A percentile compares a stretch with the other conserved stretches of the same genome.
Conservation (phyloP, 1,140 invertebrate genomes). For the Listronotus bonariensis region DNA sequence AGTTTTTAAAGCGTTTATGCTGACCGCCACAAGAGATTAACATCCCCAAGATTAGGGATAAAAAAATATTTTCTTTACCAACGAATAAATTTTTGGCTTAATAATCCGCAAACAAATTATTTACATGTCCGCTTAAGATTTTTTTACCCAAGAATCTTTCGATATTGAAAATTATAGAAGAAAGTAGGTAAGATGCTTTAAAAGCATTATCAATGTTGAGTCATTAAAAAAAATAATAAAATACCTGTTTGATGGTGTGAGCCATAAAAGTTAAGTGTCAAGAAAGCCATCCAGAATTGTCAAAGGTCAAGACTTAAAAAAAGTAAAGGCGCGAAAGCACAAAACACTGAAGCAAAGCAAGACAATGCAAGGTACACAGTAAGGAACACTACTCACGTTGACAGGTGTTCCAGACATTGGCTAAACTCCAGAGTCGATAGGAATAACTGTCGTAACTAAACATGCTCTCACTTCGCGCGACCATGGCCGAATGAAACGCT, state of each 20-base stretch:
- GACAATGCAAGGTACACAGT: constrained; percentile 7
- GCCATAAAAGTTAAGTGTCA: constrained; percentile 17
- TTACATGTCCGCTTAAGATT: too few species aligned
- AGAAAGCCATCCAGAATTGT: constrained; percentile 32
- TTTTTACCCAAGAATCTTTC: too few species aligned
- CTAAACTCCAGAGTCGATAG: constrained; percentile 71
- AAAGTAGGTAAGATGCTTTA: too few species aligned
- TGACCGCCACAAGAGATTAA: too few species aligned
- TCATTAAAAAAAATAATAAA: constrained; percentile 18
- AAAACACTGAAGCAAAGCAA: constrained; percentile 15
- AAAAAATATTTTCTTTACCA: too few species aligned
- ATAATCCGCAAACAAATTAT: too few species aligned
- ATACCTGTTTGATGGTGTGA: constrained; percentile 31
- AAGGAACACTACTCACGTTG: constrained; percentile 63
- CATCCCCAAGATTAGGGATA: too few species aligned
- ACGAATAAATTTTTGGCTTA: too few species aligned
- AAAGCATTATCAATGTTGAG: too few species aligned
- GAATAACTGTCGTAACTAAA: constrained; percentile 72
- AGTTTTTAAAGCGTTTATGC: too few species aligned
- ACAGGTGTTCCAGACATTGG: constrained; percentile 71
- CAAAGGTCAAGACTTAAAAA: constrained; percentile 8
- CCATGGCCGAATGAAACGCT: constrained; percentile 62
- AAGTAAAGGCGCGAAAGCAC: constrained; percentile 17
- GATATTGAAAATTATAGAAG: too few species aligned
- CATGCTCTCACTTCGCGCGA: constrained; percentile 68